These are phyloP conservation scores for Notechis scutatus DNA, from an alignment of 2,113 vertebrate genomes.

Conservation along the genomic window DNA sequence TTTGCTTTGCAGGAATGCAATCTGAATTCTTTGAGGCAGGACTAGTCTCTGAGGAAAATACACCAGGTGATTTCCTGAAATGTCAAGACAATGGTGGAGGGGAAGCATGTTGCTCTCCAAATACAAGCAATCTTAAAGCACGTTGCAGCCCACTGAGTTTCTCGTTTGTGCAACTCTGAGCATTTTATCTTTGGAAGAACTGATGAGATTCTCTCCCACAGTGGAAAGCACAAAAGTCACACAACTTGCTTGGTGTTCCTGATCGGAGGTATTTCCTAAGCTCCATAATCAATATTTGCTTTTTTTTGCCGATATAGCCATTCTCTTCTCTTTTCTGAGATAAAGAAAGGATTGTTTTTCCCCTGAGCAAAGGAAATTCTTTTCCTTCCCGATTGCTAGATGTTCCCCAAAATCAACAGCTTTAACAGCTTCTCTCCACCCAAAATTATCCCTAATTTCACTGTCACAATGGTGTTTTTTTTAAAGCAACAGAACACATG, in stretches of 20 bases:
- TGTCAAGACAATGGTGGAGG: neutral
- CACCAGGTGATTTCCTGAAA: neutral
- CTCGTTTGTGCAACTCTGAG: neutral
- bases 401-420: neutral
- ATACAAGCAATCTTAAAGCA: neutral
- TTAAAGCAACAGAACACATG: no score
- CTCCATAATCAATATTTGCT: neutral
- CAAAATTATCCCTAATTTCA: neutral
- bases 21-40: neutral
- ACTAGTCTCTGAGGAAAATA: neutral
- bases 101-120: neutral
- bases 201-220: neutral
- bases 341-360: neutral
- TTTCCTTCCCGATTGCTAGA: neutral
- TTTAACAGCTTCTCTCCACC: neutral
- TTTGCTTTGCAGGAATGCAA: neutral
- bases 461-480: neutral
- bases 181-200: neutral
- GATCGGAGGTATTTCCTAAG: neutral
- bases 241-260: neutral
- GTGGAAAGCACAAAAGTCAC: neutral
- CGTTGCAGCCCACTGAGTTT: neutral
- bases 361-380: neutral
- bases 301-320: no score
- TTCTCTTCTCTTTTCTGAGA: neutral